Conservation (phyloP, 1,140 invertebrate genomes). For the Drosophila murphyi region DNA sequence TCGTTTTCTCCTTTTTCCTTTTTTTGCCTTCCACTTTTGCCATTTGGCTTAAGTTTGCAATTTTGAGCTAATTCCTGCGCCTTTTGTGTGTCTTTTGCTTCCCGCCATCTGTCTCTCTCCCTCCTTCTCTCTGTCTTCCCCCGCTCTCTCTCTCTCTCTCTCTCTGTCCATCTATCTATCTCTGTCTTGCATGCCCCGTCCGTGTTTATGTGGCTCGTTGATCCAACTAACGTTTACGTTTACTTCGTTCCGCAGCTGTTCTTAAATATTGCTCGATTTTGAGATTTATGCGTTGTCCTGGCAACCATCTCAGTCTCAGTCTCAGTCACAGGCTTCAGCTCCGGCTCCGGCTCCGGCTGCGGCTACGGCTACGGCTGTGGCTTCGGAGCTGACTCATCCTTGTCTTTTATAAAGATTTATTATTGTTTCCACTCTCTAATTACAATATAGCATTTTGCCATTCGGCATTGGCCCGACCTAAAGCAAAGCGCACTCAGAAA, state of each 20-base stretch:
- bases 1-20: neutral
- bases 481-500: slow-evolving; percentile 49
- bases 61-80: slow-evolving; percentile 73
- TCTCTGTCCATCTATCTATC: too few relatives aligned
- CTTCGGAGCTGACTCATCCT: neutral
- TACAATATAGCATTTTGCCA: slow-evolving; percentile 63
- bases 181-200: too few relatives aligned
- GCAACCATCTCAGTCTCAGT: slow-evolving; percentile 18
- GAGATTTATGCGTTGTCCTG: slow-evolving; percentile 50
- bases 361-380: neutral
- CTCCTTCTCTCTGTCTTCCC: neutral
- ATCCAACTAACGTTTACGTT: neutral
- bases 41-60: slow-evolving; percentile 71
- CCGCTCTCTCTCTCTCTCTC: too few relatives aligned
- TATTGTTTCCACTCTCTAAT: slow-evolving; percentile 61
- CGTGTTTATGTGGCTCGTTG: slow-evolving; percentile 4
- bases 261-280: slow-evolving; percentile 46
- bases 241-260: slow-evolving; percentile 11
- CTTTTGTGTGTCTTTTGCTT: slow-evolving; percentile 28
- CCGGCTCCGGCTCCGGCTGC: neutral
- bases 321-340: too few relatives aligned
- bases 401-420: slow-evolving; percentile 71
- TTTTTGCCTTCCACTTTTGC: slow-evolving; percentile 26
- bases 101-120: slow-evolving; percentile 12
- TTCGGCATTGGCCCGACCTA: slow-evolving; percentile 25